Base-by-base conservation (phyloP, 2,113 vertebrate genomes). In the Paratilapia polleni region DNA sequence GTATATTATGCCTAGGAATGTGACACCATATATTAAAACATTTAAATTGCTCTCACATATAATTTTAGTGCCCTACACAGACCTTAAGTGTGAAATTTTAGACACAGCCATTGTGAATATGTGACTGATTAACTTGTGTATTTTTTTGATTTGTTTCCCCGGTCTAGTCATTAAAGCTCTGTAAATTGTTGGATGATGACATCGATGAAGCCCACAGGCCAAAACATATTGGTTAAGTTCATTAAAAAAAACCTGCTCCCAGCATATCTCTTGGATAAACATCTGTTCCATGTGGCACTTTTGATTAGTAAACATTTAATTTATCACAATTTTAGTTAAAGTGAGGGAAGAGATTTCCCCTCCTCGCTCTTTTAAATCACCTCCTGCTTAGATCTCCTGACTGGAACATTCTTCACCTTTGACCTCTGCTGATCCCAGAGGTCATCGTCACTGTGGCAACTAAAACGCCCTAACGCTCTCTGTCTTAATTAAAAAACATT, bases 401-500 rank as follows among this genome's bases (percentile, higher is more conserved):
- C 87, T 87, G 63, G 86, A 78, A 88, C 87, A 94, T 94, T 95
- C 93, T 78, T 94, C 75, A 93, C 90, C 93, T 93, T 61, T 83
- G 87, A 93, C 90, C 91, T 60, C 77, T 28, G 47, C 41, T 22
- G 79, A 78, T 86, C 83, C 80, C 75, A 63, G 81, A 86, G 90
- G 93, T 91, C 83, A 4, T 82, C 75, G 22, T 92, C 88, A 24
- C 93, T 89, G 59, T 87, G 91, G 89, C 90, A 91, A 94, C 90
- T 81, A 75, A 87, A 90, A 76, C 8, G 54, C 77, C 43, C 76
- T 34, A 34, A 62, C 17, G 14, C 41, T 56, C 82, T 94, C 87
- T 10, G 66, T 90, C 89, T 89, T 93, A 91, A 93, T 94, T 94
- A 94, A 93, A 94, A 93, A 83, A 61, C 88, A 89, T 93, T 86